Evolutionary conservation across 2,797 vertebrate species (phyloP), one percentile per base, ranked within the genome.

Genomic region (Halcyon smyrnensis): DNA sequence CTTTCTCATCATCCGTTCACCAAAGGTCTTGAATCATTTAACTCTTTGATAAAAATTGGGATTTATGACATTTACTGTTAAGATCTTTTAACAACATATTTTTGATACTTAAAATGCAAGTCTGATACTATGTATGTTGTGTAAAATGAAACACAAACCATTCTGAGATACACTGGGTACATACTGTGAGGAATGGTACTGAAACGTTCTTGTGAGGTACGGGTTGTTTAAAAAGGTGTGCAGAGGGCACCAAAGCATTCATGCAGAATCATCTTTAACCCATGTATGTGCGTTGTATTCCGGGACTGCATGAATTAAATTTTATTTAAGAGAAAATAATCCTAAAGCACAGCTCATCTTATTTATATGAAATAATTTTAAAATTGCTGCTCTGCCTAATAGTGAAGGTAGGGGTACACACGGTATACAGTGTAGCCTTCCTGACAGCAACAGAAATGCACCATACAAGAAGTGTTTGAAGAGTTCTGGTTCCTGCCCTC

Each of bases 91-190:
- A 53, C 45, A 92, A 50, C n/a, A 7, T 96, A 96, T 95, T 96
- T 97, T 97, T 97, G 57, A 87, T 94, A 97, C 60, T 80, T 87
- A 87, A 94, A 86, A 85, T 87, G n/a, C 16, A 91, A 64, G n/a
- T 83, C 21, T 92, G 36, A 69, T 90, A 34, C 37, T 84, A 48
- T 43, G 23, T 77, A 56, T 62, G 46, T 60, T 45, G 30, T 91
- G 6, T 81, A 80, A 92, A 80, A 69, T 51, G 12, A 90, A 79
- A 78, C 71, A 63, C 6, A 89, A 64, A 36, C 75, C 15, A 57
- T 92, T 89, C 37, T 92, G 79, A 83, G 41, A 62, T 84, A 48
- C 45, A 46, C 50, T 85, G 63, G 51, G 15, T 87, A 46, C 23
- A 5, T 90, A 62, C 46, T 89, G 70, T 54, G 71, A 84, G 56